A percentile compares a stretch with the other conserved stretches of the same genome.
phyloP scores from a whole-genome alignment of 2,888 invertebrate species.

The Ecdyonurus torrentis region DNA sequence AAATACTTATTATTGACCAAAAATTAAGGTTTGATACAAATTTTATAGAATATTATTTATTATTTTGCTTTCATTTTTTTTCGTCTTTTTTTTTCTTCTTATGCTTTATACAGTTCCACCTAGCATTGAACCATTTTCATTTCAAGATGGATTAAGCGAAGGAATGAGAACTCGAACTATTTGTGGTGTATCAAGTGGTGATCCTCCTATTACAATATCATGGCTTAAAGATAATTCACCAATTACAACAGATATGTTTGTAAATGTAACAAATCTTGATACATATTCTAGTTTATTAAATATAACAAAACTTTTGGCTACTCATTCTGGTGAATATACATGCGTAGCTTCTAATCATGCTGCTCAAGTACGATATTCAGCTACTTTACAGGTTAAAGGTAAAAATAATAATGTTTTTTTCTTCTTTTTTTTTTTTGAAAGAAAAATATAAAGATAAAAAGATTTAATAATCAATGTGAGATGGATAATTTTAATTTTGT shows the following conservation, averaged over 20 bases:
- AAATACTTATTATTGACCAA: not conserved
- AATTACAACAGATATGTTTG: conserved; percentile 44
- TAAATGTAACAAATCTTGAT: conserved; percentile 55
- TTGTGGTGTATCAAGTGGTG: conserved; percentile 64
- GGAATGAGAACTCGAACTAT: conserved; percentile 67
- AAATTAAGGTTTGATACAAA: not conserved
- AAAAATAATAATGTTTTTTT: conserved; percentile 23
- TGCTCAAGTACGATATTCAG: conserved; percentile 61
- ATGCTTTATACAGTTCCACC: conserved; percentile 53
- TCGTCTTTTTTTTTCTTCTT: conserved; percentile 34
- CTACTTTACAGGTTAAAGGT: conserved; percentile 68
- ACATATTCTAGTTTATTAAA: conserved; percentile 60
- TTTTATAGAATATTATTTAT: conserved; percentile 10
- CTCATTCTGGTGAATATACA: conserved; percentile 60
- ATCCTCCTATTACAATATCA: conserved; percentile 59
- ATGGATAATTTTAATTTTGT: no score
- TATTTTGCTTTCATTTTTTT: conserved; percentile 32
- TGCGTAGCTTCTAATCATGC: conserved; percentile 65
- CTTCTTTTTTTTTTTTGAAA: conserved; percentile 10
- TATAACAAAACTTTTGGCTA: conserved; percentile 56
- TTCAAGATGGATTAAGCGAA: conserved; percentile 66
- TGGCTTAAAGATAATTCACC: conserved; percentile 70
- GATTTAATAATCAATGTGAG: no score
- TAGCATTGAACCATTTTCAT: conserved; percentile 70
- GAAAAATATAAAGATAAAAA: no score